Percentiles rank a stretch among this genome's conserved stretches.
These are phyloP conservation scores for Villa cingulata DNA, from an alignment of 2,888 invertebrate species.

Conservation along the genomic window DNA sequence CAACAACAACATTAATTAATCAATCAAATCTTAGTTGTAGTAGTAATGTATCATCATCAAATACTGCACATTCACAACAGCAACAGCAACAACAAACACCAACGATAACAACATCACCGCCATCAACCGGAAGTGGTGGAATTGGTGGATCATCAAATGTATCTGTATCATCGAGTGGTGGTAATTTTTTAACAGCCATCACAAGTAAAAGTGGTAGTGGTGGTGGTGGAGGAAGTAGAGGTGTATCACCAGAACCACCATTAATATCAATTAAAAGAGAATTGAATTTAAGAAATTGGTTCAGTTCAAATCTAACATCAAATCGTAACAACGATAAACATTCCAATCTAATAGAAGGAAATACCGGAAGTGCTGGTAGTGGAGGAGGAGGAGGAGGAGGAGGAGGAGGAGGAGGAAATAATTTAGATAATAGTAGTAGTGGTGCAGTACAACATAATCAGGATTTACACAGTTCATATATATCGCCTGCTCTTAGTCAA, in stretches of 20 bases:
- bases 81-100: background rate
- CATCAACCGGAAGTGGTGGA: background rate
- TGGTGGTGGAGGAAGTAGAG: slow-evolving; percentile 12
- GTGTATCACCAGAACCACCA: slow-evolving; percentile 16
- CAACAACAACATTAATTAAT: too few relatives aligned
- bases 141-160: background rate
- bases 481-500: slow-evolving; percentile 26
- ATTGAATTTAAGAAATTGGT: slow-evolving; percentile 27
- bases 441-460: slow-evolving; percentile 18
- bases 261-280: slow-evolving; percentile 15
- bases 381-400: slow-evolving; percentile 17
- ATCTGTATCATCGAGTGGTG: slow-evolving; percentile 1
- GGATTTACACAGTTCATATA: slow-evolving; percentile 34
- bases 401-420: slow-evolving; percentile 27
- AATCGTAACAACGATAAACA: slow-evolving; percentile 16
- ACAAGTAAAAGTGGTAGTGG: slow-evolving; percentile 9
- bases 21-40: background rate
- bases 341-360: slow-evolving; percentile 13
- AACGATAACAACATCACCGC: background rate
- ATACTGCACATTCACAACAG: background rate
- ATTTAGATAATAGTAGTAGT: slow-evolving; percentile 15
- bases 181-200: slow-evolving; percentile 7
- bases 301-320: slow-evolving; percentile 22
- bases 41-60: background rate
- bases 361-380: slow-evolving; percentile 11